Conservation (phyloP, 2,797 vertebrate genomes). For the Centroberyx gerrardi region DNA sequence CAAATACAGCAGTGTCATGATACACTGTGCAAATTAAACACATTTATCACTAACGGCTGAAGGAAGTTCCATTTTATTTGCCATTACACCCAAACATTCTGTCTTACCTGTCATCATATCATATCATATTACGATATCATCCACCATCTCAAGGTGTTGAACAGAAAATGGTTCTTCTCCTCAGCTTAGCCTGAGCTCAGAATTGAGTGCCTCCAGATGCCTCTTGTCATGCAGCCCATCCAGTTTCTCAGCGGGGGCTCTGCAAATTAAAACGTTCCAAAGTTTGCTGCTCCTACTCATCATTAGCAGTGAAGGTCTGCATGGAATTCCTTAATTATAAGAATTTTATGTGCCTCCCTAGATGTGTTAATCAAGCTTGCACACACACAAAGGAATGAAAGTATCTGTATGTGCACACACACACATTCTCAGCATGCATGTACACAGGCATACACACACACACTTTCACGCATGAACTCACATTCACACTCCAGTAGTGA, state of each 20-base stretch:
- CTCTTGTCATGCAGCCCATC: slow-evolving; percentile 39
- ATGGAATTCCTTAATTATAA: slow-evolving; percentile 49
- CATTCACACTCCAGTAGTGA: slow-evolving; percentile 18
- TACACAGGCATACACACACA: slow-evolving; percentile 13
- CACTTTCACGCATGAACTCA: slow-evolving; percentile 4
- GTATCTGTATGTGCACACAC: not conserved
- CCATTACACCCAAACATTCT: too few relatives aligned
- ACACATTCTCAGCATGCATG: not conserved
- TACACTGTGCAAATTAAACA: too few relatives aligned
- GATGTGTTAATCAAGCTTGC: slow-evolving; percentile 48
- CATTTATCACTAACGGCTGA: too few relatives aligned
- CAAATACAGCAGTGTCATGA: too few relatives aligned
- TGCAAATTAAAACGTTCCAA: slow-evolving; percentile 52
- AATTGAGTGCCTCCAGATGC: slow-evolving; percentile 18
- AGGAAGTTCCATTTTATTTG: too few relatives aligned
- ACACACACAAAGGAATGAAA: slow-evolving; percentile 26
- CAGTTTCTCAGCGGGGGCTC: slow-evolving; percentile 44
- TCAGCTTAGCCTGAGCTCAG: slow-evolving; percentile 33
- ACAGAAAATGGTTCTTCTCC: slow-evolving; percentile 5
- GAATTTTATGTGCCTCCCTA: slow-evolving; percentile 42
- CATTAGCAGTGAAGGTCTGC: slow-evolving; percentile 22
- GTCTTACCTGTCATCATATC: too few relatives aligned
- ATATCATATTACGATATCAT: not conserved
- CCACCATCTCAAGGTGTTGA: not conserved
- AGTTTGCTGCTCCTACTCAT: slow-evolving; percentile 23